These are phyloP conservation scores for Drosophila novamexicana DNA, from an alignment of 1,140 invertebrate genomes.

Conservation along the genomic window DNA sequence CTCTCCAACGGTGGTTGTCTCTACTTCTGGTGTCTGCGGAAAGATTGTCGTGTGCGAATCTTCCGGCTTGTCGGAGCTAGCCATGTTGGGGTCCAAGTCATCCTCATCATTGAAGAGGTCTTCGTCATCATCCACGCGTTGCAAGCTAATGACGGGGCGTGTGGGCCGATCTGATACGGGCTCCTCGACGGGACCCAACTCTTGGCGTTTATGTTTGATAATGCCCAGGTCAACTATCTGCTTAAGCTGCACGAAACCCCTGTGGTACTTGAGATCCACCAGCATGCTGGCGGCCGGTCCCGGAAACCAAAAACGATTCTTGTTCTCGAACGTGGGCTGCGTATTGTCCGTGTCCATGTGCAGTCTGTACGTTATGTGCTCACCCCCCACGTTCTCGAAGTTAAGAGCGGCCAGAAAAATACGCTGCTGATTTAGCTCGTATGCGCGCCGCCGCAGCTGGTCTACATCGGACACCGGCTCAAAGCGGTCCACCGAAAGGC, in stretches of 20 bases:
- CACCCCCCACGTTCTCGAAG: constrained; percentile 68
- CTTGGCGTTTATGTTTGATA: constrained; percentile 83
- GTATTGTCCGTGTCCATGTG: constrained; percentile 89
- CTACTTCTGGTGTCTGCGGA: not conserved
- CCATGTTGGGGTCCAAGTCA: constrained; percentile 9
- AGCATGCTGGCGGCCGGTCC: constrained; percentile 88
- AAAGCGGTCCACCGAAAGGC: constrained; percentile 87
- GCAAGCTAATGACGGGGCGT: constrained; percentile 45
- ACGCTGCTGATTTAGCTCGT: constrained; percentile 84
- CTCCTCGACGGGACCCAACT: constrained; percentile 41
- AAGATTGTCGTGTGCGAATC: not conserved
- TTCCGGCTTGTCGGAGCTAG: not conserved
- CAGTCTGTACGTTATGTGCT: constrained; percentile 86
- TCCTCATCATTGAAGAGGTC: constrained; percentile 46
- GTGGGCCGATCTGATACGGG: constrained; percentile 7
- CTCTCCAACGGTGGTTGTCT: not conserved
- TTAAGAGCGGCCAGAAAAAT: constrained; percentile 76
- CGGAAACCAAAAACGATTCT: constrained; percentile 88
- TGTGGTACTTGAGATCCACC: constrained; percentile 88
- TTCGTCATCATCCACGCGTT: constrained; percentile 32
- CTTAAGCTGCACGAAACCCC: constrained; percentile 89
- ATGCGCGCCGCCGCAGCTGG: constrained; percentile 85
- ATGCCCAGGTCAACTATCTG: constrained; percentile 88
- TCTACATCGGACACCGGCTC: constrained; percentile 85
- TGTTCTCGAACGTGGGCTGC: constrained; percentile 86